Evolutionary conservation across 2,113 vertebrate species (phyloP).

Genomic region (Scomber scombrus): DNA sequence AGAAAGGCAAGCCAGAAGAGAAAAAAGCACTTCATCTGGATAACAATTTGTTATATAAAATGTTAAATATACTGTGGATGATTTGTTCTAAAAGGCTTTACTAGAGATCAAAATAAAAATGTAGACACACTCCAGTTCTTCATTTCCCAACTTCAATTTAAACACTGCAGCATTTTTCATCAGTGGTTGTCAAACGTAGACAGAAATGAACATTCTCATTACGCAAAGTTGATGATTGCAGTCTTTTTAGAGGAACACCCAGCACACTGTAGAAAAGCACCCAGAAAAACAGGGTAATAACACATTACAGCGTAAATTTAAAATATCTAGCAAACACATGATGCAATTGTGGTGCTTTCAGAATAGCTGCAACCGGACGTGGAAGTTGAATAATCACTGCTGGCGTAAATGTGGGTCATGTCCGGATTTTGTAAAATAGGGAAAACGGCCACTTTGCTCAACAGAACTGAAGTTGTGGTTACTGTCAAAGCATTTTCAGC

Average conservation of each 20-base stretch:
- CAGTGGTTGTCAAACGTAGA: too few species aligned
- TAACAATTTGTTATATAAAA: too few species aligned
- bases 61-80: too few species aligned
- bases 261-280: neutral
- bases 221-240: neutral
- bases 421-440: conserved; percentile 5
- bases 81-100: too few species aligned
- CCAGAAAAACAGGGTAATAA: neutral
- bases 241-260: neutral
- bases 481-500: conserved; percentile 9
- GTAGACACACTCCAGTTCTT: too few species aligned
- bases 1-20: too few species aligned
- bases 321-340: neutral
- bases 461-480: conserved; percentile 16
- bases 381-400: conserved; percentile 13
- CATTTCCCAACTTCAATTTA: too few species aligned
- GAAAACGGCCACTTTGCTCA: conserved; percentile 7
- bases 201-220: neutral
- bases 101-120: too few species aligned
- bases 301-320: neutral
- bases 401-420: neutral
- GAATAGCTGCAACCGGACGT: neutral
- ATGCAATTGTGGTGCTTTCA: neutral
- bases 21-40: too few species aligned
- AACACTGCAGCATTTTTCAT: too few species aligned